Percentiles rank a stretch among this genome's conserved stretches.
Evolutionary conservation across 2,888 invertebrate genomes (phyloP).

Genomic region (Latrodectus hesperus): DNA sequence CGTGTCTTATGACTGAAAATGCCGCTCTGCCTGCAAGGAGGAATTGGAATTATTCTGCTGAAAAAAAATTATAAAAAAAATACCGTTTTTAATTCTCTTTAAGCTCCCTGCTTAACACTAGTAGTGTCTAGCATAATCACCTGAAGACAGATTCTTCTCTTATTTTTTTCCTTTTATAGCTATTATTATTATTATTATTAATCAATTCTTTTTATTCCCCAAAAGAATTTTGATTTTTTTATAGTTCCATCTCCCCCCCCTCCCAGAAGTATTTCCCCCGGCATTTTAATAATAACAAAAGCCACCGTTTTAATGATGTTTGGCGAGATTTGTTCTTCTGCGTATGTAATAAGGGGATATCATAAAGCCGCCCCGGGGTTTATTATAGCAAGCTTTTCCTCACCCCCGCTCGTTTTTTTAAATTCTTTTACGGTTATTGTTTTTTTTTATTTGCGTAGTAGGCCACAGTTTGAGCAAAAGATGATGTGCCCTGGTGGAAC

Average conservation of each 20-base stretch:
- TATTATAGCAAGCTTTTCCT: slow-evolving; percentile 36
- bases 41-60: slow-evolving; percentile 54
- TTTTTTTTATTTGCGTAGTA: background rate
- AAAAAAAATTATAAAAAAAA: slow-evolving; percentile 42
- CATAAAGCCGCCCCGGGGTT: slow-evolving; percentile 51
- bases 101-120: slow-evolving; percentile 56
- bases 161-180: slow-evolving; percentile 43
- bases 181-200: slow-evolving; percentile 56
- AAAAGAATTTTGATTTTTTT: slow-evolving; percentile 8
- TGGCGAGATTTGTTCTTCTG: slow-evolving; percentile 52
- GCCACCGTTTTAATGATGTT: slow-evolving; percentile 68
- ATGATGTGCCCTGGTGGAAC: slow-evolving; percentile 4
- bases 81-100: slow-evolving; percentile 63
- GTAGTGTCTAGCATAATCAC: slow-evolving; percentile 55
- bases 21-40: slow-evolving; percentile 32
- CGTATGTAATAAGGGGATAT: slow-evolving; percentile 51
- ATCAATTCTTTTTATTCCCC: slow-evolving; percentile 53
- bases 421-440: slow-evolving; percentile 3
- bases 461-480: background rate
- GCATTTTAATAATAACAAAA: slow-evolving; percentile 57
- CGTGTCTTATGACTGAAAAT: slow-evolving; percentile 45
- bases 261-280: background rate
- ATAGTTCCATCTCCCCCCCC: background rate
- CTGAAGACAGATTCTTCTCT: slow-evolving; percentile 50
- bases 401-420: slow-evolving; percentile 1